Evolutionary conservation across 2,113 vertebrate genomes (phyloP).

Genomic region (human (Homo sapiens)): DNA sequence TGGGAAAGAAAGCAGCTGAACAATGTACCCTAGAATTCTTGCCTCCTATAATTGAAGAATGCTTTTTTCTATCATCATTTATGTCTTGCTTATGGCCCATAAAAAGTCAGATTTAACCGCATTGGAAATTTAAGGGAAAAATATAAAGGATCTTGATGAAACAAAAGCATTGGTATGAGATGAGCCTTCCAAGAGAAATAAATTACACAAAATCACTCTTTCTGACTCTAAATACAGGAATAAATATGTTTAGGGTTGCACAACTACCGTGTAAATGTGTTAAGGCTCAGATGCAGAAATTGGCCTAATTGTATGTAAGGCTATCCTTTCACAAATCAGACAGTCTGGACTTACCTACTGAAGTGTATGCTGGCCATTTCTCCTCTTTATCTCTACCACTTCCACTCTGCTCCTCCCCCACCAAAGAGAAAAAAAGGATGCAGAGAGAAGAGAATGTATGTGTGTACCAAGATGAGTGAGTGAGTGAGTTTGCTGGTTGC

Average conservation of each 20-base stretch:
- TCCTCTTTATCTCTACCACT: background rate
- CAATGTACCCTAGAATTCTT: conserved; percentile 51
- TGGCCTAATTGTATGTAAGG: conserved; percentile 26
- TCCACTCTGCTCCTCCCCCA: background rate
- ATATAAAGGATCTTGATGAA: conserved; percentile 77
- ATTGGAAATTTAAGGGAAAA: conserved; percentile 76
- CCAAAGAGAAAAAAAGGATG: background rate
- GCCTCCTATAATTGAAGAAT: conserved; percentile 69
- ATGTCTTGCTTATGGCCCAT: conserved; percentile 78
- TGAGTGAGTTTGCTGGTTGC: background rate
- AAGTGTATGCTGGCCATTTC: background rate
- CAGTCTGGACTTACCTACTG: background rate
- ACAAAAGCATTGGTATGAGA: conserved; percentile 70
- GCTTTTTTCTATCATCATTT: conserved; percentile 76
- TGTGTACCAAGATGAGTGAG: background rate
- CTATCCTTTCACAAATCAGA: conserved; percentile 40
- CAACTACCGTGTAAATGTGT: conserved; percentile 61
- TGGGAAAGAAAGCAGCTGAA: conserved; percentile 59
- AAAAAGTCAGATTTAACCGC: conserved; percentile 75
- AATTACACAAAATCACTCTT: conserved; percentile 73
- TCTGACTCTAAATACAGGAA: conserved; percentile 66
- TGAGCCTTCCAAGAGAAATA: conserved; percentile 71
- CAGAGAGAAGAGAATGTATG: background rate
- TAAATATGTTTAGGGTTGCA: conserved; percentile 63
- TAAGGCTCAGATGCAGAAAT: conserved; percentile 32